phyloP scores from a whole-genome alignment of 2,888 invertebrate species.

The Protophormia terraenovae region DNA sequence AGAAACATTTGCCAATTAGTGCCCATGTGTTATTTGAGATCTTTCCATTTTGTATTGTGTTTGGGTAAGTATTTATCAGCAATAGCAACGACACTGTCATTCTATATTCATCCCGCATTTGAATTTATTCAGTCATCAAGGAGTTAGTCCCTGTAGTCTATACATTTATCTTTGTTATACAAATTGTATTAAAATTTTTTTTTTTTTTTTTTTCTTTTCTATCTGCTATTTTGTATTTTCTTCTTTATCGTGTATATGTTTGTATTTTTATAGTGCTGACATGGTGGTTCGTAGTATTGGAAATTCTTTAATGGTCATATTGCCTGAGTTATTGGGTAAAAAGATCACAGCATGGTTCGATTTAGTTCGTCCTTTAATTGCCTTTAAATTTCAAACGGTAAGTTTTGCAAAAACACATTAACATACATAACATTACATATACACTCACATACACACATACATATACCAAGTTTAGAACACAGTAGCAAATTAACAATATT shows the following conservation, averaged over 20 bases:
- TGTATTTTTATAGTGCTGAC: conserved; percentile 85
- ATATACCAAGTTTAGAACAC: neutral
- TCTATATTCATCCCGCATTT: neutral
- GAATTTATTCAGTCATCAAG: neutral
- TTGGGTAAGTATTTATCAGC: conserved; percentile 86
- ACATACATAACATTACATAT: neutral
- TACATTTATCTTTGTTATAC: conserved; percentile 7
- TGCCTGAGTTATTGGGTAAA: conserved; percentile 93
- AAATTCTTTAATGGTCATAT: conserved; percentile 93
- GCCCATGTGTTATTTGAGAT: conserved; percentile 96
- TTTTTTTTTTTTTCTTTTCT: neutral
- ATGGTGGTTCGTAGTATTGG: conserved; percentile 95
- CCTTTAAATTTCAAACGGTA: conserved; percentile 97
- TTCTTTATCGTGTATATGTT: neutral
- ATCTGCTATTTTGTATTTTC: neutral
- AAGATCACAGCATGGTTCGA: conserved; percentile 96
- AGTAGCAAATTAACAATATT: neutral
- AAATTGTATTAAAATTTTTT: neutral
- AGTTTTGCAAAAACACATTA: conserved; percentile 78
- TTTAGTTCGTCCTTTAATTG: conserved; percentile 94
- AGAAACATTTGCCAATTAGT: conserved; percentile 93
- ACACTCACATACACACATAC: neutral
- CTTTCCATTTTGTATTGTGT: conserved; percentile 98
- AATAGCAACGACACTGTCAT: neutral
- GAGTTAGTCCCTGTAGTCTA: neutral